Percentiles rank a stretch among this genome's conserved stretches.
Evolutionary conservation across 2,797 vertebrate species (phyloP).

Genomic region (Babyrousa celebensis): DNA sequence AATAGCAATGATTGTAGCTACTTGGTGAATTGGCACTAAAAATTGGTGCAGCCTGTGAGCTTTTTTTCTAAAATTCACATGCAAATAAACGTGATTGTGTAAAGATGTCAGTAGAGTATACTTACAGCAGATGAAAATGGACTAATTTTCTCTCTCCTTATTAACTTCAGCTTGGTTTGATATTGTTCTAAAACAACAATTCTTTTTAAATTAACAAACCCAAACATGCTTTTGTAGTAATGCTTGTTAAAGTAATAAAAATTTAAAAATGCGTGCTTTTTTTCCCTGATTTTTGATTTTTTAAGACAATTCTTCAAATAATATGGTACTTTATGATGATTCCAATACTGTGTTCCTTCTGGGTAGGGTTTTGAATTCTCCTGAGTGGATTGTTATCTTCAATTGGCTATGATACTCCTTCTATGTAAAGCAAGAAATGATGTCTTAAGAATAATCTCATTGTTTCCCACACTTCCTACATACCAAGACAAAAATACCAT

Average conservation of each 20-base stretch:
- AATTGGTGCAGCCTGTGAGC: constrained; percentile 67
- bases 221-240: not conserved
- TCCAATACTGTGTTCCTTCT: not conserved
- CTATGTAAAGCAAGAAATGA: constrained; percentile 75
- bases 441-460: constrained; percentile 81
- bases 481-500: constrained; percentile 81
- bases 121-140: constrained; percentile 15
- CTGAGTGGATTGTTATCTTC: constrained; percentile 50
- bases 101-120: constrained; percentile 42
- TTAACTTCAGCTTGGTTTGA: constrained; percentile 13
- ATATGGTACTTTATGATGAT: not conserved
- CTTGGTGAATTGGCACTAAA: constrained; percentile 79
- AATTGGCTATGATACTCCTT: constrained; percentile 50
- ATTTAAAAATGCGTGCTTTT: not conserved
- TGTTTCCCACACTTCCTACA: constrained; percentile 85
- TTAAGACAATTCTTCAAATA: not conserved
- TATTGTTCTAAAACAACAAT: not conserved
- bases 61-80: constrained; percentile 73
- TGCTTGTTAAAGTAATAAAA: constrained; percentile 46
- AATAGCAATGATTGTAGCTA: constrained; percentile 80
- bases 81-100: constrained; percentile 45
- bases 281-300: constrained; percentile 34
- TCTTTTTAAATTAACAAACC: not conserved
- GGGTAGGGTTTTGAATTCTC: constrained; percentile 57
- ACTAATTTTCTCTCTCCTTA: not conserved